Conservation (phyloP, 23 tunicate species). For the Ascidia mentula region DNA sequence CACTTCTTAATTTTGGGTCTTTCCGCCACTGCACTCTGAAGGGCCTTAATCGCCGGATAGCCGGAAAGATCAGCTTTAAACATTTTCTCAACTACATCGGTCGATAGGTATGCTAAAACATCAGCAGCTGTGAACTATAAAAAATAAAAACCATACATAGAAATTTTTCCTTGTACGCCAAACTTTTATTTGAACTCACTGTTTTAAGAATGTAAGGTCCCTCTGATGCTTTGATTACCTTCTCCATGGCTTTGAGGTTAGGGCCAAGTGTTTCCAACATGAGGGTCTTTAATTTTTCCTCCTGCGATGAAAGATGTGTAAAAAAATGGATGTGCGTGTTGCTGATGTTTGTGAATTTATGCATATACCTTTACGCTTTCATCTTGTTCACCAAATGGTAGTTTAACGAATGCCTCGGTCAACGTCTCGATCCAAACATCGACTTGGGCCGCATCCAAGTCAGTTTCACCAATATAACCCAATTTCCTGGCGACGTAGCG, state of each 20-base stretch:
- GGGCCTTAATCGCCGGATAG: background rate
- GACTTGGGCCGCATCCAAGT: constrained; percentile 16
- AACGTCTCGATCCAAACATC: constrained; percentile 30
- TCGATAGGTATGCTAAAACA: background rate
- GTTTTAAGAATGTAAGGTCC: background rate
- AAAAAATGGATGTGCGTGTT: background rate
- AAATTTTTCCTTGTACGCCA: no score
- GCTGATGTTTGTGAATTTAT: background rate
- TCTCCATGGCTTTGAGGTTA: background rate
- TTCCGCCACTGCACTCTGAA: constrained; percentile 25
- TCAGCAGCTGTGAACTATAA: constrained; percentile 10
- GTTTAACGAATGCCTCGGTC: background rate
- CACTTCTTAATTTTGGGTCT: constrained; percentile 35
- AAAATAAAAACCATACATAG: background rate
- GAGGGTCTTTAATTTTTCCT: background rate
- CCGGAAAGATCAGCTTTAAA: background rate
- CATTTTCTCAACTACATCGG: background rate
- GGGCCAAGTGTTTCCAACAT: background rate
- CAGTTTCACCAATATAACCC: constrained; percentile 5
- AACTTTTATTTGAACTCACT: background rate
- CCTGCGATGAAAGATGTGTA: no score
- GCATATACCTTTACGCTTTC: constrained; percentile 14
- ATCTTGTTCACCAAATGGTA: constrained; percentile 17
- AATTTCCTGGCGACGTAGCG: constrained; percentile 33
- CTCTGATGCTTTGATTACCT: background rate